phyloP scores from a whole-genome alignment of 2,888 invertebrate genomes.

The Drosophila limbata region DNA sequence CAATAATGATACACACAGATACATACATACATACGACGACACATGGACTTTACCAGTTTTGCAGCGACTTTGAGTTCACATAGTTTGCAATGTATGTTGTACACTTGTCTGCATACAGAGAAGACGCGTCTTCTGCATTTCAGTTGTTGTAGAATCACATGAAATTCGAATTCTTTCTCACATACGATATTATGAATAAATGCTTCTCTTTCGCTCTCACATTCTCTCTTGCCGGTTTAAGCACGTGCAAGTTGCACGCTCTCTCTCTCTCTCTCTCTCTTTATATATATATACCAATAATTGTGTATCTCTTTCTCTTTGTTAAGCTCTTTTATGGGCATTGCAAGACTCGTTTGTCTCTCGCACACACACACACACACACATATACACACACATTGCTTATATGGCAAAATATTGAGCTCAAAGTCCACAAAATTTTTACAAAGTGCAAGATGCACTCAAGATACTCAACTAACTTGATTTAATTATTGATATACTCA shows the following conservation, averaged over 20 bases:
- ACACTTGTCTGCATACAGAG: conserved; percentile 32
- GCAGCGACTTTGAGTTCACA: conserved; percentile 19
- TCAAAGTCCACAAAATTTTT: conserved; percentile 56
- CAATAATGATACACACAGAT: not conserved
- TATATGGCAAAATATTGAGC: conserved; percentile 19
- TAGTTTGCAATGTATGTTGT: conserved; percentile 25
- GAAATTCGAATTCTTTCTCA: conserved; percentile 31
- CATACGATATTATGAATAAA: not conserved
- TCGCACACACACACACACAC: conserved; percentile 27
- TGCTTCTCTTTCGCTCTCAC: conserved; percentile 1
- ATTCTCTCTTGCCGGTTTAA: conserved; percentile 3
- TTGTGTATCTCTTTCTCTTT: not conserved
- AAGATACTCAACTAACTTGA: conserved; percentile 23
- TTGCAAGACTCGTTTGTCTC: conserved; percentile 56
- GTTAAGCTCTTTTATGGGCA: conserved; percentile 37
- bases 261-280: conserved; percentile 5
- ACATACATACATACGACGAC: conserved; percentile 6
- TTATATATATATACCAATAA: not conserved
- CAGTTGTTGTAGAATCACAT: conserved; percentile 14
- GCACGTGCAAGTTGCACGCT: conserved; percentile 54
- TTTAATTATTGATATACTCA: conserved; percentile 12
- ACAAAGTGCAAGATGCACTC: conserved; percentile 40
- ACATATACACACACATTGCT: conserved; percentile 10
- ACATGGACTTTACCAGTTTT: conserved; percentile 19
- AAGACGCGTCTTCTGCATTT: conserved; percentile 26